These are phyloP conservation scores for Ridgeia piscesae DNA, from an alignment of 1,140 invertebrate genomes.

Conservation along the genomic window DNA sequence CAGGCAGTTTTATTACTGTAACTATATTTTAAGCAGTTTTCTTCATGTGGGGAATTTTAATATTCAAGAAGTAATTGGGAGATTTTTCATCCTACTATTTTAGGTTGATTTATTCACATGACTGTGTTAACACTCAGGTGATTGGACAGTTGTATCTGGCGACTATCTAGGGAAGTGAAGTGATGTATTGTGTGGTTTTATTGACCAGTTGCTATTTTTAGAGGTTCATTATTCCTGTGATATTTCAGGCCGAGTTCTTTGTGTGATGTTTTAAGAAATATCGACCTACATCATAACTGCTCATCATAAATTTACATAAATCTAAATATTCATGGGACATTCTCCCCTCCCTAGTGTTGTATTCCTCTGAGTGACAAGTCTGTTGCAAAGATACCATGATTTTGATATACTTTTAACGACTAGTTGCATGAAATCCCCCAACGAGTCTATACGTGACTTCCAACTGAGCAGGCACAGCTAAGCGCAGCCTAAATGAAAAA, in stretches of 20 bases:
- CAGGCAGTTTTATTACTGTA: neutral
- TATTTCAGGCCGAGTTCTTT: neutral
- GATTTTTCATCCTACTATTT: neutral
- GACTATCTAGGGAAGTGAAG: too few relatives aligned
- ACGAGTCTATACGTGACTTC: neutral
- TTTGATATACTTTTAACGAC: neutral
- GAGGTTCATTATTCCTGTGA: neutral
- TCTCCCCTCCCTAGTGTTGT: neutral
- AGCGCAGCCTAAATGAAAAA: neutral
- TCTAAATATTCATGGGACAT: neutral
- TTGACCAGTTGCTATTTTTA: too few relatives aligned
- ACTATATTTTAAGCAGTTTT: neutral
- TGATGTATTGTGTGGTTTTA: too few relatives aligned
- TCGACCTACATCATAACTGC: neutral
- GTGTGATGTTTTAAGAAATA: neutral
- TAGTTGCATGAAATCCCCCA: neutral
- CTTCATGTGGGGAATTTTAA: neutral
- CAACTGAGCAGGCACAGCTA: neutral
- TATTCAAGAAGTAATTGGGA: neutral
- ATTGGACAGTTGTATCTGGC: neutral
- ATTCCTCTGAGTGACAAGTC: neutral
- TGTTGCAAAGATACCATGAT: neutral
- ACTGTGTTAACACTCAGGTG: neutral
- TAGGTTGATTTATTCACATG: neutral
- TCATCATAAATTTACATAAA: neutral